Evolutionary conservation across 2,113 vertebrate genomes (phyloP).

Genomic region (Pterocles orientalis): DNA sequence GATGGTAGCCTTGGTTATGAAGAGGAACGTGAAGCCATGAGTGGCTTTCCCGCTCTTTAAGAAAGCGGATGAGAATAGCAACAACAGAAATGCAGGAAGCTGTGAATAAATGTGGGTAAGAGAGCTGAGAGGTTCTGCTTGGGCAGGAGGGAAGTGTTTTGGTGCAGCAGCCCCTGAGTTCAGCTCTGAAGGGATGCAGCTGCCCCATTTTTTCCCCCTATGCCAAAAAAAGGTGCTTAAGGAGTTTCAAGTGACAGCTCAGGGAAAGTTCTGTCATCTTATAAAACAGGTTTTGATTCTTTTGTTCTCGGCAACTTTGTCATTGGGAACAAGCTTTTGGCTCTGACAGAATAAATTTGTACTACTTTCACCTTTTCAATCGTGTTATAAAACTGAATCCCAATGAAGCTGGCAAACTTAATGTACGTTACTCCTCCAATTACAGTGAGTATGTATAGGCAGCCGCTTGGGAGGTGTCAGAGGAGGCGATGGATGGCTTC

Average conservation of each 20-base stretch:
- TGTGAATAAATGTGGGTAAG: background rate
- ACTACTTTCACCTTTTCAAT: slow-evolving; percentile 35
- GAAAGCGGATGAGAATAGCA: background rate
- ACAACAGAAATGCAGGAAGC: background rate
- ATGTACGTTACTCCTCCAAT: background rate
- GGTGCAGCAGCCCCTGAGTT: background rate
- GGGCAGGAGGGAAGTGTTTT: background rate
- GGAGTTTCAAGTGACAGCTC: background rate
- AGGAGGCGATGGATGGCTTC: background rate
- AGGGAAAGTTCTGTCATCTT: background rate
- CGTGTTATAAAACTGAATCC: background rate
- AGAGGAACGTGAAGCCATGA: background rate
- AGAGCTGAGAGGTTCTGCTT: background rate
- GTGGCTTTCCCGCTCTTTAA: background rate
- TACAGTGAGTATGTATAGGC: background rate
- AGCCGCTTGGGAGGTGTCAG: background rate
- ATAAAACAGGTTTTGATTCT: background rate
- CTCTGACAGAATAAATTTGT: background rate
- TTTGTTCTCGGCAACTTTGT: background rate
- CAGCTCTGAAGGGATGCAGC: background rate
- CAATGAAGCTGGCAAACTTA: slow-evolving; percentile 6
- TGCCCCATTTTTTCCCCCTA: background rate
- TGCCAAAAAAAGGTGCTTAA: background rate
- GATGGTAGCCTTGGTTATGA: background rate
- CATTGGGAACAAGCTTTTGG: background rate